Base-by-base conservation (phyloP, 2,888 invertebrate genomes). In the Melieria crassipennis region DNA sequence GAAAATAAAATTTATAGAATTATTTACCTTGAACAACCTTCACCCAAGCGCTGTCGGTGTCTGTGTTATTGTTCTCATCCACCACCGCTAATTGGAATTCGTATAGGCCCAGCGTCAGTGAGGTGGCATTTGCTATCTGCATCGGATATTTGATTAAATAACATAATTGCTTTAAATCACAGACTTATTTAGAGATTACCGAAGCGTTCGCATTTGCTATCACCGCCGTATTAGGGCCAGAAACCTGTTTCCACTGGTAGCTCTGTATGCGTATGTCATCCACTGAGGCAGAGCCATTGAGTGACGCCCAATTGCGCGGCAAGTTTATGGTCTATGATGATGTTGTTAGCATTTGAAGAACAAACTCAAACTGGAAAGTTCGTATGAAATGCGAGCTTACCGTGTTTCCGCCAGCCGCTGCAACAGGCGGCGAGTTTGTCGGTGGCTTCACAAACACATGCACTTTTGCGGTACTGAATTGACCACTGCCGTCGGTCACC, bases 361-460 rank as follows among this genome's bases (percentile, higher is more conserved):
- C 10, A 48, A 16, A 13, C 7, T 13, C 10, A 11, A 46, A n/a
- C 11, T 7, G 11, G 3, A 42, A 7, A 50, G 7, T 60, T 42
- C 9, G 6, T 1, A 13, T 43, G 16, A 45, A 9, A 7, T n/a
- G n/a, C 45, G 55, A 3, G 66, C 78, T 78, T 77, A 87, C 86
- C 72, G 87, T 83, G 79, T 92, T 91, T 1, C 85, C 79, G 0
- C 91, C 92, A 0, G 92, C 91, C 79, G 89, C 88, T 69, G 94
- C 94, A 50, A 90, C 89, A 0, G 95, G 95, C 7, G 95, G 95
- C 69, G 93, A 92, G 84, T 95, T 94, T 2, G 94, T 94, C 1
- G 94, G 94, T 1, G 94, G 94, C 85, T 97, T 97, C 0, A 98
- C 97, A 85, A 97, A 96, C 3, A 98, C 96, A 82, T 94, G 95